Base-by-base conservation (phyloP, 2,797 vertebrate species). In the Kryptolebias ocellatus region DNA sequence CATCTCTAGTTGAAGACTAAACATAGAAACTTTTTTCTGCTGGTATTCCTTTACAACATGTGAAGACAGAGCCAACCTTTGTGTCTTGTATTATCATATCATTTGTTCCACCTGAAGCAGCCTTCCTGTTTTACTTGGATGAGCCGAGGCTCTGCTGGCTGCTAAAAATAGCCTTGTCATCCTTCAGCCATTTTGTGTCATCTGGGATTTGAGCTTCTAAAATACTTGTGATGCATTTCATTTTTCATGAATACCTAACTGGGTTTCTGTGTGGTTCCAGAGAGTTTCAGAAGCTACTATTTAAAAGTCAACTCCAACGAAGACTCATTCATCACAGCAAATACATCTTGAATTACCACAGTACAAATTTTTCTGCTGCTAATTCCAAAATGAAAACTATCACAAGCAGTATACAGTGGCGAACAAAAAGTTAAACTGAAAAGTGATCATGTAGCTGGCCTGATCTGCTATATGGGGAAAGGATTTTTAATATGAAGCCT, bases 161-260 rank as follows among this genome's bases (percentile, higher is more conserved):
- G 79, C 87, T 86, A 92, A 87, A 94, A 93, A 93, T 92, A 92
- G 86, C 65, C 46, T 16, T 9, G 85, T 89, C 89, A 89, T 85
- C 79, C 74, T 90, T 69, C 83, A 87, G 86, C 85, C 81, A 78
- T 83, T 74, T 53, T 58, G 67, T 74, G 78, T 82, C 83, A 80
- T 83, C 76, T 89, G 88, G 88, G 85, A 91, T 83, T 85, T 75
- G 54, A 69, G 77, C 87, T 88, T 80, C 70, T 79, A 79, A 78
- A 86, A 86, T 83, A 83, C 56, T 78, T 80, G 80, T 74, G 69
- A 85, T 86, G 80, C n/a, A 88, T 86, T 90, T 88, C 62, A 80
- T 88, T 86, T 87, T 87, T 83, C 79, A 86, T 84, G 75, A 91
- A 86, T 80, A 87, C 61, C 81, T 70, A 84, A 80, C 80, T 64